Percentiles rank a stretch among this genome's conserved stretches.
These are phyloP conservation scores for Vanessa tameamea DNA, from an alignment of 1,140 invertebrate species.

Conservation along the genomic window DNA sequence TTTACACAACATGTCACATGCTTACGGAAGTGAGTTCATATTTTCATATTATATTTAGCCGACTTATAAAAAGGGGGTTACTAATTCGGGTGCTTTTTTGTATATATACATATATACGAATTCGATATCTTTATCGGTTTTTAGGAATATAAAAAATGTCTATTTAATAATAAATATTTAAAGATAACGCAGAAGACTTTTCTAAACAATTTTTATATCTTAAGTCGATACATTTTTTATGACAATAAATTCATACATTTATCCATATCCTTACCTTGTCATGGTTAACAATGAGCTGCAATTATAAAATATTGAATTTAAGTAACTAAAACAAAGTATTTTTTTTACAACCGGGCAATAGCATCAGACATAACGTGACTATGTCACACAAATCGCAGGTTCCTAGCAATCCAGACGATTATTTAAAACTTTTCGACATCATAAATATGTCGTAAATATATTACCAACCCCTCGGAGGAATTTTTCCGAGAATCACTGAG, in stretches of 20 bases:
- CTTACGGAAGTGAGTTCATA: slow-evolving; percentile 17
- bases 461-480: slow-evolving; percentile 12
- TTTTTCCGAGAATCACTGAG: slow-evolving; percentile 32
- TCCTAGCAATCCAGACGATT: background rate
- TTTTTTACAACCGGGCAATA: background rate
- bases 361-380: background rate
- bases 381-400: background rate
- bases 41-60: background rate
- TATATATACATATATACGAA: too few species aligned
- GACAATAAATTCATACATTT: too few species aligned
- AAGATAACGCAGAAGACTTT: too few species aligned
- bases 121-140: too few species aligned
- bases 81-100: too few species aligned
- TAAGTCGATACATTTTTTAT: too few species aligned
- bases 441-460: slow-evolving; percentile 2
- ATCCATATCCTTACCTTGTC: too few species aligned
- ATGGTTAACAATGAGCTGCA: background rate
- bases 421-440: background rate
- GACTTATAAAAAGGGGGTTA: background rate
- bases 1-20: slow-evolving; percentile 16
- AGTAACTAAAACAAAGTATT: background rate
- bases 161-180: too few species aligned
- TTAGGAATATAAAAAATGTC: too few species aligned
- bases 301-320: background rate
- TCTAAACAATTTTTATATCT: too few species aligned